These are phyloP conservation scores for Phalloptychus januarius DNA, from an alignment of 2,797 vertebrate genomes.

Conservation along the genomic window DNA sequence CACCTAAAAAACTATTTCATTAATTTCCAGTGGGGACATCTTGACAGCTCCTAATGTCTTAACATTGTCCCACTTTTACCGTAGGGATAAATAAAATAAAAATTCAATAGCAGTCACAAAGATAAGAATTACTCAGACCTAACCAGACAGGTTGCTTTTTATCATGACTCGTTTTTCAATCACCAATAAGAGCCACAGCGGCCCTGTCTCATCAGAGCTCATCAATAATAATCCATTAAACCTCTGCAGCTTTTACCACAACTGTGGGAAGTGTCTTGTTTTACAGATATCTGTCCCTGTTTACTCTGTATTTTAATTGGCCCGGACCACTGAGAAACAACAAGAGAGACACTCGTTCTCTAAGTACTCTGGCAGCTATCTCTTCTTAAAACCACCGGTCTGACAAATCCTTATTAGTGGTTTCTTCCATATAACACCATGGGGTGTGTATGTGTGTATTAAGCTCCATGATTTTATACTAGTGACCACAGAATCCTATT, in stretches of 20 bases:
- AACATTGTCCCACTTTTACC: not conserved
- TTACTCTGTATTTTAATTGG: constrained; percentile 64
- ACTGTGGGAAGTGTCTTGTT: constrained; percentile 33
- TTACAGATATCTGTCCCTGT: constrained; percentile 19
- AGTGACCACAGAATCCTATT: constrained; percentile 63
- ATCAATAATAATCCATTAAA: constrained; percentile 56
- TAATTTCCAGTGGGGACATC: not conserved
- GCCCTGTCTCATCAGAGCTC: constrained; percentile 21
- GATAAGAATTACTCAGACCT: constrained; percentile 20
- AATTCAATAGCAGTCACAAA: constrained; percentile 13
- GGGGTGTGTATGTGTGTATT: constrained; percentile 25
- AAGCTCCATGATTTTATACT: constrained; percentile 52
- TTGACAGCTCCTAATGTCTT: not conserved
- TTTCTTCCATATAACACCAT: constrained; percentile 56
- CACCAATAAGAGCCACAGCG: constrained; percentile 21
- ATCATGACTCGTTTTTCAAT: constrained; percentile 24
- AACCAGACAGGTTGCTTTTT: constrained; percentile 8
- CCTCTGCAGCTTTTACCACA: constrained; percentile 45
- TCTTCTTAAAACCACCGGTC: constrained; percentile 56
- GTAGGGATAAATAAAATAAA: no score
- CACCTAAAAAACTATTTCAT: not conserved
- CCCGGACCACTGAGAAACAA: constrained; percentile 36
- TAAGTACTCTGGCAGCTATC: constrained; percentile 23
- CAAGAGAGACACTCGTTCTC: constrained; percentile 36
- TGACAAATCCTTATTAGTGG: constrained; percentile 72